Conservation (phyloP, 2,797 vertebrate genomes). For the Sebastes matsubarae region DNA sequence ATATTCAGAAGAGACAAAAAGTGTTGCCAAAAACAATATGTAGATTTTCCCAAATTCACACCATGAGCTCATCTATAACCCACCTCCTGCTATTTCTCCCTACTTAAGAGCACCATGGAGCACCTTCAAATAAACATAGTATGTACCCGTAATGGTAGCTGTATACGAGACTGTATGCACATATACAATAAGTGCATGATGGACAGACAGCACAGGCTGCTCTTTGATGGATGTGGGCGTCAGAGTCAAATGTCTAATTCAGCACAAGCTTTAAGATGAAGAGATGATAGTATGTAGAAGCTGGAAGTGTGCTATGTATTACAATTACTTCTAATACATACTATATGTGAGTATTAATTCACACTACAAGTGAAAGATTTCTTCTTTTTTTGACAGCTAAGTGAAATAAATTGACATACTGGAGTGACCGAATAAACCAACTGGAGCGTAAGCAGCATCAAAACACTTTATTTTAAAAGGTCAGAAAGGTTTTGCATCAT, state of each 20-base stretch:
- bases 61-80: conserved; percentile 16
- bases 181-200: background rate
- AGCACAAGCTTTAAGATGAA: conserved; percentile 29
- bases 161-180: background rate
- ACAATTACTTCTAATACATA: background rate
- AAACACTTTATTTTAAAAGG: background rate
- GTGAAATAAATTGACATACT: background rate
- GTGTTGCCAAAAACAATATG: conserved; percentile 22
- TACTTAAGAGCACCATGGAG: background rate
- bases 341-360: background rate
- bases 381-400: background rate
- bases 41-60: conserved; percentile 6
- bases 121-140: background rate
- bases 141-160: background rate
- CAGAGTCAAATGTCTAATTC: conserved; percentile 42
- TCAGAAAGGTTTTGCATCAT: background rate
- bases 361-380: background rate
- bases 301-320: background rate
- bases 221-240: conserved; percentile 20
- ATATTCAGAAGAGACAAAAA: conserved; percentile 21
- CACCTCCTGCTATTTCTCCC: conserved; percentile 21
- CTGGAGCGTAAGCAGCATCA: background rate
- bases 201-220: background rate
- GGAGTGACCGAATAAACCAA: background rate
- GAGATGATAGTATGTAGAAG: background rate